Evolutionary conservation across 2,888 invertebrate genomes (phyloP), one percentile per base, ranked within the genome.

Genomic region (Trichopria drosophilae): DNA sequence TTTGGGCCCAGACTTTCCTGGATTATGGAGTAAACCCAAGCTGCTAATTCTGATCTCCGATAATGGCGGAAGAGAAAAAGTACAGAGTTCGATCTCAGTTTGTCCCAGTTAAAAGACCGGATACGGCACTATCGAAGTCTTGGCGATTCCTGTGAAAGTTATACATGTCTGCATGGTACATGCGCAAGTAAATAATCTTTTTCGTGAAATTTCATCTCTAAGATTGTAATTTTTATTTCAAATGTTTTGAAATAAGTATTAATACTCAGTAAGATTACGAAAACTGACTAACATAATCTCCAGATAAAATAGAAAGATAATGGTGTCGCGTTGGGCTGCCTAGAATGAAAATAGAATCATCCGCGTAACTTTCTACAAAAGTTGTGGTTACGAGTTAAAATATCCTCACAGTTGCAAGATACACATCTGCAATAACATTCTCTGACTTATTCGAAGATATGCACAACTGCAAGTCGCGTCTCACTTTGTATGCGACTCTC

Each of bases 401-500:
- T 44, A 39, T 44, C 28, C 31, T 28, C 10, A 2, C 26, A 22
- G 23, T 10, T 5, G 28, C 26, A 18, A 18, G 31, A 31, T 37
- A 24, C 49, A 40, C 34, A 35, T 28, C 29, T 45, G 34, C 32
- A 13, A 22, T 40, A 39, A 40, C 40, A 47, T 23, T 39, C 10
- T 12, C 31, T 32, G 22, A 19, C 46, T 37, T 39, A 18, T 29
- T 22, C 31, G 26, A 26, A 50, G 58, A 59, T 55, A 60, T 54
- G 59, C 57, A 57, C 58, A 63, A 63, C 63, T 66, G 64, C 64
- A 64, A 68, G 67, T 65, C 65, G 66, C 67, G 49, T 58, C 58
- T 57, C 57, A 63, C 61, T 69, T 65, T 60, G 60, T 63, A 64
- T 65, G 66, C 67, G 63, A 57, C 60, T 60, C 59, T 55, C 53